Conservation (phyloP, 2,113 vertebrate species). For the Ovibos moschatus region DNA sequence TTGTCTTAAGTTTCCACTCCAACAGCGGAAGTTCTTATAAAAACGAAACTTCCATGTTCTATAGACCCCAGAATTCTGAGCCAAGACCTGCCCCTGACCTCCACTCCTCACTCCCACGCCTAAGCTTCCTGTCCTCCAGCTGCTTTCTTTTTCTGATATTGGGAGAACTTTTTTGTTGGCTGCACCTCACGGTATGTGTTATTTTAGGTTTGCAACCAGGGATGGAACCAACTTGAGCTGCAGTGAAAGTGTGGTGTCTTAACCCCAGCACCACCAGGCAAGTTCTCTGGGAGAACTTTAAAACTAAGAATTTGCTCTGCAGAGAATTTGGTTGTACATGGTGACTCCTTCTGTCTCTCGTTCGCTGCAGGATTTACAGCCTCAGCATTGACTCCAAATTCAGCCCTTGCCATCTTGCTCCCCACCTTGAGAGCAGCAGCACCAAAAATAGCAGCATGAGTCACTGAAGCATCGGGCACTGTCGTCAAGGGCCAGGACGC, state of each 20-base stretch:
- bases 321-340: fast-evolving
- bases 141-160: background rate
- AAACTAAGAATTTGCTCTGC: background rate
- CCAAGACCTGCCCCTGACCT: background rate
- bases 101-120: background rate
- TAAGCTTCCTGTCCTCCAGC: background rate
- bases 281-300: background rate
- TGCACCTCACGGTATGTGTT: background rate
- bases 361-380: fast-evolving
- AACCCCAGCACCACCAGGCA: background rate
- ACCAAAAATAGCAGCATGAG: background rate
- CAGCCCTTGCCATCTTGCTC: background rate
- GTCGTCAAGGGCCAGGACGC: background rate
- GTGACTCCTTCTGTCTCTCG: background rate
- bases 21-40: background rate
- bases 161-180: background rate
- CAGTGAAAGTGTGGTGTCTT: background rate
- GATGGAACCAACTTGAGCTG: background rate
- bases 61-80: background rate
- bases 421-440: background rate
- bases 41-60: background rate
- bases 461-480: background rate
- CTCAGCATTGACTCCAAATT: background rate
- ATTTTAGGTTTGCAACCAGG: background rate
- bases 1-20: background rate